Percentiles rank a stretch among this genome's conserved stretches.
Conservation (phyloP, 1,140 invertebrate genomes). For the Drosophila leontia region DNA sequence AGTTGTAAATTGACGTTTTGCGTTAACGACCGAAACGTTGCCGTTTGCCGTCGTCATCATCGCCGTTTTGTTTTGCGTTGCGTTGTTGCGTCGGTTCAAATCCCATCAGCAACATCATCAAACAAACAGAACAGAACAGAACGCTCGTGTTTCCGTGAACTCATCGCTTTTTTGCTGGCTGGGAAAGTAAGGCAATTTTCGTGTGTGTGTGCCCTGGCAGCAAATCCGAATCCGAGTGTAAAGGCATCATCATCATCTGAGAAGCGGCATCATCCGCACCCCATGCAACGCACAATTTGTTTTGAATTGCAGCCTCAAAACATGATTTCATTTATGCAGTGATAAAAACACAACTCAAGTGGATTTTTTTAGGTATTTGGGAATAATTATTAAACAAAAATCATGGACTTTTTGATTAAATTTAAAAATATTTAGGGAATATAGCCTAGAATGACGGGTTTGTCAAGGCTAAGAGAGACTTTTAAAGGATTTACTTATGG, state of each 20-base stretch:
- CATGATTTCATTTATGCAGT: conserved; percentile 26
- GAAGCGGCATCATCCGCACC: conserved; percentile 33
- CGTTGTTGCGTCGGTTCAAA: conserved; percentile 31
- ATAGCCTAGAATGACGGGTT: neutral
- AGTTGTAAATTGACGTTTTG: conserved; percentile 82
- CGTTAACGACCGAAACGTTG: conserved; percentile 70
- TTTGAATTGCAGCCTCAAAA: conserved; percentile 45
- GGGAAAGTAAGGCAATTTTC: conserved; percentile 27
- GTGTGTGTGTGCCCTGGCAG: conserved; percentile 1
- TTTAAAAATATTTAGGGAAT: neutral
- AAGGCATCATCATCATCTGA: conserved; percentile 12
- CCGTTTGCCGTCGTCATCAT: conserved; percentile 12
- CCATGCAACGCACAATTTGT: conserved; percentile 65
- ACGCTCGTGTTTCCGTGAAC: conserved; percentile 40
- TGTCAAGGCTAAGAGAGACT: too few species aligned
- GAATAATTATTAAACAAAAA: neutral
- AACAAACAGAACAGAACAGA: conserved; percentile 2
- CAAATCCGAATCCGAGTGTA: neutral
- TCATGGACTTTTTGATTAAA: too few species aligned
- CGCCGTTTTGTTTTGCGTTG: neutral
- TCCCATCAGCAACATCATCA: conserved; percentile 36
- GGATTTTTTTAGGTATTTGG: conserved; percentile 7
- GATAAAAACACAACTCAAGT: conserved; percentile 7
- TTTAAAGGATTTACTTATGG: too few species aligned
- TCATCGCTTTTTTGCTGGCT: conserved; percentile 5